These are phyloP conservation scores for Pseudococcus longispinus DNA, from an alignment of 2,888 invertebrate genomes.

Conservation along the genomic window DNA sequence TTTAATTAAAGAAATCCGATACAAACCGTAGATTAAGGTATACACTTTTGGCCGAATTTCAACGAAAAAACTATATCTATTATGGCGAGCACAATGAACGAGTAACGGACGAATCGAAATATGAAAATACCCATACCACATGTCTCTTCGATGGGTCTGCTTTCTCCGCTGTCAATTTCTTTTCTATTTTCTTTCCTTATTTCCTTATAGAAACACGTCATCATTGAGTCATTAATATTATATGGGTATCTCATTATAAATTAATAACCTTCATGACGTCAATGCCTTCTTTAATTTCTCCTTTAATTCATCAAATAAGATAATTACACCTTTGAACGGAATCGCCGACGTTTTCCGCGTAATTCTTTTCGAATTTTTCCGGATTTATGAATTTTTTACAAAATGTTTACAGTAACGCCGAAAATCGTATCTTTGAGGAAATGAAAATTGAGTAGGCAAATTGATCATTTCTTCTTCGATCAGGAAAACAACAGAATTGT, in stretches of 20 bases:
- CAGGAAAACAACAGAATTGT: no score
- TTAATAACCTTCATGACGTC: constrained; percentile 21
- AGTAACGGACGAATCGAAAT: background rate
- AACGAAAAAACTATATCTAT: background rate
- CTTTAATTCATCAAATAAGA: background rate
- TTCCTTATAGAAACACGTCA: constrained; percentile 2
- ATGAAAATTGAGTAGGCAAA: background rate
- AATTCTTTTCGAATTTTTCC: background rate
- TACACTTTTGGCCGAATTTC: background rate
- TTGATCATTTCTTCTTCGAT: no score
- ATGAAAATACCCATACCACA: background rate
- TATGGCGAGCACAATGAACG: background rate
- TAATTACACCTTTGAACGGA: background rate
- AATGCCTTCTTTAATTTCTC: background rate
- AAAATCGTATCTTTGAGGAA: background rate
- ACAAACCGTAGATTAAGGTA: background rate
- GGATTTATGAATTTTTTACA: background rate
- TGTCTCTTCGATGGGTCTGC: background rate
- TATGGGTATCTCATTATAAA: background rate
- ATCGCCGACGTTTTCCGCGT: background rate
- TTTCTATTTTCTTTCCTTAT: background rate
- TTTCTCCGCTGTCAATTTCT: background rate
- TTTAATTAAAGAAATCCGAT: background rate
- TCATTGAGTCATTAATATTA: constrained; percentile 8
- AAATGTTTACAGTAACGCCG: background rate